A percentile compares a stretch with the other conserved stretches of the same genome.
phyloP scores from a whole-genome alignment of 2,888 invertebrate species.

The Limenitis camilla region DNA sequence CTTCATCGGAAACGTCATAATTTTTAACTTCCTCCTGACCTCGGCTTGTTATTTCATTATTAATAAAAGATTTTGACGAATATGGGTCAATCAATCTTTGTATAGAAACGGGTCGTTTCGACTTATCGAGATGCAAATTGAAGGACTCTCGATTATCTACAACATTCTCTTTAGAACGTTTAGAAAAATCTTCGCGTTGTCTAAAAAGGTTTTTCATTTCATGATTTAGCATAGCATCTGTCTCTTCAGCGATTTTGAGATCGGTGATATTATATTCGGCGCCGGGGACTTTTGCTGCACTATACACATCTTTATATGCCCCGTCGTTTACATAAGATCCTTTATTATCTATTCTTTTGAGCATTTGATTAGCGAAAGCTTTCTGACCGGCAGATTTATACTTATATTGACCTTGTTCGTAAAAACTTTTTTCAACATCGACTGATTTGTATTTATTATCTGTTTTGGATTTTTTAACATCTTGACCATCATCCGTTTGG shows the following conservation, averaged over 20 bases:
- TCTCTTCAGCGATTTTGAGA: slow-evolving; percentile 70
- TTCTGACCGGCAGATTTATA: slow-evolving; percentile 66
- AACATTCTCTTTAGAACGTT: slow-evolving; percentile 53
- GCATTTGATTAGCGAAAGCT: slow-evolving; percentile 67
- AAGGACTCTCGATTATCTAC: slow-evolving; percentile 58
- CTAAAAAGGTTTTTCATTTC: slow-evolving; percentile 60
- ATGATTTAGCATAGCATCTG: slow-evolving; percentile 60
- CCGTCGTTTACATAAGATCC: slow-evolving; percentile 68
- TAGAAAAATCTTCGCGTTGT: slow-evolving; percentile 55
- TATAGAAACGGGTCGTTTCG: slow-evolving; percentile 54
- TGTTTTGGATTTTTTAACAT: slow-evolving; percentile 56
- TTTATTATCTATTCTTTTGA: slow-evolving; percentile 68
- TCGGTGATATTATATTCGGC: slow-evolving; percentile 68
- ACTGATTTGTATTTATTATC: slow-evolving; percentile 59
- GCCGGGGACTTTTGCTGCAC: slow-evolving; percentile 60
- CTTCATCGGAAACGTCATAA: slow-evolving; percentile 51
- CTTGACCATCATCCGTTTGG: slow-evolving; percentile 57
- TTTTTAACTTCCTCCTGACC: slow-evolving; percentile 45
- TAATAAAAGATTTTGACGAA: slow-evolving; percentile 60
- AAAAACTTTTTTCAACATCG: slow-evolving; percentile 44
- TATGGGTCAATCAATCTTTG: slow-evolving; percentile 57
- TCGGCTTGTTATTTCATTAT: slow-evolving; percentile 48
- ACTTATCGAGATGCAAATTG: slow-evolving; percentile 50
- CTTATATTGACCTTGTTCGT: slow-evolving; percentile 46
- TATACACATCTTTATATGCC: slow-evolving; percentile 65